phyloP scores from a whole-genome alignment of 2,888 invertebrate genomes.

The Leptinotarsa haldemani region DNA sequence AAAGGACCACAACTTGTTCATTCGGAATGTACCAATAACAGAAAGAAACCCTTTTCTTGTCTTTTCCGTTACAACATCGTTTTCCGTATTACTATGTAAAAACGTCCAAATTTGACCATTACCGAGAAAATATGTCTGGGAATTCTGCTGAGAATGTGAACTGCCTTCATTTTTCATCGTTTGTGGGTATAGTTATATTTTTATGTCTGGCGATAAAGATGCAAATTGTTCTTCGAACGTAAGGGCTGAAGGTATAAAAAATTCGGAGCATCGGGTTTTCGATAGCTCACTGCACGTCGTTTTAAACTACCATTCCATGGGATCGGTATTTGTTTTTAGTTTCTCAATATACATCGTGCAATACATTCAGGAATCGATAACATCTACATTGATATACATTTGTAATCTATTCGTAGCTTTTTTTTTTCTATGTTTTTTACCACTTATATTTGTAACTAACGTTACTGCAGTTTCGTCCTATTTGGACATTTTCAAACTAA shows the following conservation, averaged over 20 bases:
- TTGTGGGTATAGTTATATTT: conserved; percentile 26
- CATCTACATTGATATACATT: no score
- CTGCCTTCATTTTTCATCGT: conserved; percentile 23
- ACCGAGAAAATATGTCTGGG: conserved; percentile 18
- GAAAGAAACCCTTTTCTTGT: neutral
- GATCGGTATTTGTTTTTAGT: no score
- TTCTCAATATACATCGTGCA: no score
- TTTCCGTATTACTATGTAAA: conserved; percentile 6
- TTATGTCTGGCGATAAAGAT: conserved; percentile 25
- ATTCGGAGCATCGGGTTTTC: neutral
- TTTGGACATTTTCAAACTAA: no score
- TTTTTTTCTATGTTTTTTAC: no score
- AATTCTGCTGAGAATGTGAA: conserved; percentile 21
- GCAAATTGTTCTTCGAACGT: conserved; percentile 16
- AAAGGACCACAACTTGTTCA: neutral
- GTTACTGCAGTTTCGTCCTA: no score
- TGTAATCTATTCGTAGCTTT: no score
- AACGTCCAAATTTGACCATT: conserved; percentile 23
- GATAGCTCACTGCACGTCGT: neutral
- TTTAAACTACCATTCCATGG: neutral
- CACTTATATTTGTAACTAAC: no score
- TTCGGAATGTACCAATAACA: neutral
- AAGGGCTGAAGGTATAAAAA: neutral
- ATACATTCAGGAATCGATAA: no score
- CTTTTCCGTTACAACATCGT: neutral